Evolutionary conservation across 1,140 invertebrate species (phyloP), one percentile per base, ranked within the genome.

Genomic region (Triops longicaudatus): DNA sequence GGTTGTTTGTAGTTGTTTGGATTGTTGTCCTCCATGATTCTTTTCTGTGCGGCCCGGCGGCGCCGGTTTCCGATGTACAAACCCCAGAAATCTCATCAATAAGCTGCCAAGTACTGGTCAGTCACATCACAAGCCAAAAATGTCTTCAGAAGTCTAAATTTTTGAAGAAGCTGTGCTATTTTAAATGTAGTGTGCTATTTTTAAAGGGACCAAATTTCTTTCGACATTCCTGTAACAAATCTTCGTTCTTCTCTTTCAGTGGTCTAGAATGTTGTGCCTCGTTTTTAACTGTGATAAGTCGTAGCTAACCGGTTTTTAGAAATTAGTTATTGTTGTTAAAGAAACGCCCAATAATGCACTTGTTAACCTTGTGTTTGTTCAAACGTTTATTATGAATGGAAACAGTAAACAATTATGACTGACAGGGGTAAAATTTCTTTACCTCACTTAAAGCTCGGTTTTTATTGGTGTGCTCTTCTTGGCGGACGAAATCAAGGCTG

Each of bases 11-110:
- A 91, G 86, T 84, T 93, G 26, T 92, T 92, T 81, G 91, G 91
- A 1, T 84, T 92, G 71, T 88, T 92, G 37, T 88, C 91, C 5
- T 91, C 91, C 28, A 91, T 92, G 89, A 85, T 93, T 44, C 82
- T 93, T 1, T 91, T 92, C 81, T 92, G 91, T 82, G 92, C 90
- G 3, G 88, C 91, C 43, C 88, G 89, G 79, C 88, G 72, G 3
- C 71, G 72, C 50, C 50, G 22, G 22, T 63, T 63, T 63, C 50
- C 50, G 50, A 63, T 63, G 50, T 63, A 63, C 50, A 63, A 63
- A 63, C 14, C 50, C 50, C 50, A 63, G 50, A 63, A 63, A 7
- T 63, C 50, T 22, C 50, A 63, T 22, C 50, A 63, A 22, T 63
- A 63, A 63, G 50, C 17, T 63, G 50, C n/a, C 50, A 63, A 22